Conservation (phyloP, 2,888 invertebrate genomes). For the Tridacna crocea region DNA sequence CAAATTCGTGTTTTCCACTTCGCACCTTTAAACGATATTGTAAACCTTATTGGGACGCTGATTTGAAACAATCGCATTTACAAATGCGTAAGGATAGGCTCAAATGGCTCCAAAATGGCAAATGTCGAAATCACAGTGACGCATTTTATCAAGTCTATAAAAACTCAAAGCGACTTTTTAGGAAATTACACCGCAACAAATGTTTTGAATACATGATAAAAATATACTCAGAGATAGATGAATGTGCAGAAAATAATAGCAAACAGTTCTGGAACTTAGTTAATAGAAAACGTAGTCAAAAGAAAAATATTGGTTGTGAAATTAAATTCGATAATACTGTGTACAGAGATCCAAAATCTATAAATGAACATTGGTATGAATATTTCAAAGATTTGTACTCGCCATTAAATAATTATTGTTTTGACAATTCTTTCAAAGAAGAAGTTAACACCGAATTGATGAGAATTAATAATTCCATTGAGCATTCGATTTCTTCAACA, state of each 20-base stretch:
- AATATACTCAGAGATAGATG: not conserved
- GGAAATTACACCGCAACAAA: constrained; percentile 5
- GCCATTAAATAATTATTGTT: not conserved
- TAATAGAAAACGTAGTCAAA: not conserved
- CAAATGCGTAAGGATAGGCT: not conserved
- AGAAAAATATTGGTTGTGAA: not conserved
- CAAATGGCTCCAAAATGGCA: not conserved
- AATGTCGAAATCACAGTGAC: not conserved
- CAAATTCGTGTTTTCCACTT: not conserved
- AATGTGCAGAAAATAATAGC: constrained; percentile 5
- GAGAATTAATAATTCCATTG: no score
- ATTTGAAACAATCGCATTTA: constrained; percentile 1
- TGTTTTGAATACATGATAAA: not conserved
- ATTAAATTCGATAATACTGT: not conserved
- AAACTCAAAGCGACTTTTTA: constrained; percentile 3
- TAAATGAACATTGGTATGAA: constrained; percentile 4
- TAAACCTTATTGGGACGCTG: constrained; percentile 20
- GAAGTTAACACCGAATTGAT: not conserved
- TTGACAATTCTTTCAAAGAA: not conserved
- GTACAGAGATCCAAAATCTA: constrained; percentile 1
- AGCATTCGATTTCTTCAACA: no score
- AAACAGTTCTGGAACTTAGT: constrained; percentile 6
- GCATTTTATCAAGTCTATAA: not conserved
- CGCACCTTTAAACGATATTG: not conserved
- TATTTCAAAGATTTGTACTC: constrained; percentile 2